phyloP scores from a whole-genome alignment of 2,797 vertebrate species.

The Cirrhinus mrigala region DNA sequence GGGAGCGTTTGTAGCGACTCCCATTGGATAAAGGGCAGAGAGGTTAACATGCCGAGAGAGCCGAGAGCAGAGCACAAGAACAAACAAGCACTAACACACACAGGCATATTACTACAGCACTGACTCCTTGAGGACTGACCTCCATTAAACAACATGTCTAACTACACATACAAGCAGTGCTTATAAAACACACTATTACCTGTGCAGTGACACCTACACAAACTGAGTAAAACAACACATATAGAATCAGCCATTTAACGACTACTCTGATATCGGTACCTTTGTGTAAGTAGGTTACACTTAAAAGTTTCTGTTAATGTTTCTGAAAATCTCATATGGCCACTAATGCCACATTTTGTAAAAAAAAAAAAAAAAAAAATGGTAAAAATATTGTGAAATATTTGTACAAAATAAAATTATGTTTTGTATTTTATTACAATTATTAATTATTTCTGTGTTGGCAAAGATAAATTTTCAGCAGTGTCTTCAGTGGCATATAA shows the following conservation, averaged over 20 bases:
- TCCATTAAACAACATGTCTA: slow-evolving; percentile 22
- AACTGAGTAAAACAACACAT: not conserved
- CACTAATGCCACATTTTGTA: not conserved
- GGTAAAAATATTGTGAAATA: too few relatives aligned
- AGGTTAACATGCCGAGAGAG: slow-evolving; percentile 70
- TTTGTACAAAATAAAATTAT: too few relatives aligned
- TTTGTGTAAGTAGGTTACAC: not conserved
- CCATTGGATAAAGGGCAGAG: slow-evolving; percentile 62
- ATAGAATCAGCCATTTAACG: not conserved
- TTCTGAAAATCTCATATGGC: too few relatives aligned
- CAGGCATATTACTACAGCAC: not conserved
- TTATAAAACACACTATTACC: not conserved
- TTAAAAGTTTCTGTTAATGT: not conserved
- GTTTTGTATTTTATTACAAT: too few relatives aligned
- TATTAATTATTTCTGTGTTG: too few relatives aligned
- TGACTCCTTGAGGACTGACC: slow-evolving; percentile 29
- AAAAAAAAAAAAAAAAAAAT: too few relatives aligned
- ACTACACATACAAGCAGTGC: slow-evolving; percentile 24
- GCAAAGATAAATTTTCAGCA: not conserved
- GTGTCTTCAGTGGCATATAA: not conserved
- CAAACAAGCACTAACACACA: slow-evolving; percentile 63
- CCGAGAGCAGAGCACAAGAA: slow-evolving; percentile 61
- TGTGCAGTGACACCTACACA: not conserved
- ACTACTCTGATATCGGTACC: not conserved
- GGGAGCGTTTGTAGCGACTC: slow-evolving; percentile 61